Percentiles rank a stretch among this genome's conserved stretches.
Evolutionary conservation across 2,888 invertebrate species (phyloP).

Genomic region (Drosophila robusta): DNA sequence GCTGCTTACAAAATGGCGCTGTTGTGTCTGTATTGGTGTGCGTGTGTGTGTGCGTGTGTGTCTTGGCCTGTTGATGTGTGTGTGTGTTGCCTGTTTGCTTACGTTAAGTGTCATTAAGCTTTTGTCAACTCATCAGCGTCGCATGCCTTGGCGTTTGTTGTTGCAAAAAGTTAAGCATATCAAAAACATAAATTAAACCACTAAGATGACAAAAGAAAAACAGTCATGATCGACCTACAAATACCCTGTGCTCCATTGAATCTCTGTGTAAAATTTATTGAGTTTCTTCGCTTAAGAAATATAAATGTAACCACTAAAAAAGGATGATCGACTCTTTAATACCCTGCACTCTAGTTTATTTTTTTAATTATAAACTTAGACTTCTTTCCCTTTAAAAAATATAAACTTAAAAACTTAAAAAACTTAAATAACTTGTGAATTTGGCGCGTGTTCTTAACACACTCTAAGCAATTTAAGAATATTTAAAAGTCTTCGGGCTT

Average conservation of each 20-base stretch:
- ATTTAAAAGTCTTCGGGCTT: no score
- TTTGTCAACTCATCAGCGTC: slow-evolving; percentile 67
- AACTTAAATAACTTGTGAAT: no score
- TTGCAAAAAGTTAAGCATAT: slow-evolving; percentile 53
- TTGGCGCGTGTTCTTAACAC: no score
- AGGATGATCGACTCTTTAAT: no score
- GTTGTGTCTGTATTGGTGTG: neutral
- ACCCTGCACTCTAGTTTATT: no score
- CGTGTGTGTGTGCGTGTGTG: slow-evolving; percentile 14
- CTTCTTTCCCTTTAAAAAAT: no score
- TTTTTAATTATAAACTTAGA: no score
- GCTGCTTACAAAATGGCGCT: slow-evolving; percentile 52
- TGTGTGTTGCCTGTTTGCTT: slow-evolving; percentile 39
- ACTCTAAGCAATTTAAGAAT: no score
- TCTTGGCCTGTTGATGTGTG: slow-evolving; percentile 6
- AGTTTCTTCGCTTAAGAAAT: no score
- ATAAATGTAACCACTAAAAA: no score
- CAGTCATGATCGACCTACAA: neutral
- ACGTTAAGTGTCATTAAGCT: slow-evolving; percentile 68
- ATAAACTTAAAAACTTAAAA: no score
- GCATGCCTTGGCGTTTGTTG: slow-evolving; percentile 25
- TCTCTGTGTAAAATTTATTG: no score
- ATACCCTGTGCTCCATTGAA: slow-evolving; percentile 12
- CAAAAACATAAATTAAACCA: slow-evolving; percentile 55
- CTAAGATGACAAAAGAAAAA: slow-evolving; percentile 4